Evolutionary conservation across 2,888 invertebrate species (phyloP), one percentile per base, ranked within the genome.

Genomic region (Caenorhabditis panamensis): DNA sequence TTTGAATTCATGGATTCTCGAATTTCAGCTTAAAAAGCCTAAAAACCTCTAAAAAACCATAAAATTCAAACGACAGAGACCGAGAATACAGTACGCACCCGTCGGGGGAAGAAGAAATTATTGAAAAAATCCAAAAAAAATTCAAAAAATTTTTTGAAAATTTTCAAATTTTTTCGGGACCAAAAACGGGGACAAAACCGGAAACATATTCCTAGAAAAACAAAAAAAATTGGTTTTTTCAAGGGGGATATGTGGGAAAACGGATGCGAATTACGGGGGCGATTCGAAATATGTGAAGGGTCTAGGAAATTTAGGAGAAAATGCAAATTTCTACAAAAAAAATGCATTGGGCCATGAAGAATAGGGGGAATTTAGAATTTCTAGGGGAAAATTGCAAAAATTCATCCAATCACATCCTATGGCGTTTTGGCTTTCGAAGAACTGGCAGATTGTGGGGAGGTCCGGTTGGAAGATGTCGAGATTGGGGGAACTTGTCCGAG

Each of bases 11-110:
- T 37, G 53, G 47, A 26, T 0, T 22, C 6, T 18, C 16, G n/a
- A 20, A 58, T 20, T 16, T 41, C 13, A 16, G 13, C 37, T 0
- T 37, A 26, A 49, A 36, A 24, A 22, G 11, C 59, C 18, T 47
- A n/a, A 9, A 11, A 44, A 41, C 13, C 18, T 20, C 2, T 54
- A 26, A 28, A 20, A 20, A 16, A 51, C 51, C 61, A 11, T 18
- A 58, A 13, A 36, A 31, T 58, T 58, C 36, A 2, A 61, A 61
- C 69, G 69, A 69, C n/a, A 41, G 69, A 69, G 69, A 69, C 69
- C 69, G 69, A 61, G 69, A 69, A 69, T 69, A 69, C 69, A 69
- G 69, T 69, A 61, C 61, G 49, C 68, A 69, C 69, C 69, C 69
- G 69, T 69, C 59, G 28, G 20, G 24, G 49, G 20, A 49, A 49